Base-by-base conservation (phyloP, 2,113 vertebrate species). In the Lucifuga dentata region DNA sequence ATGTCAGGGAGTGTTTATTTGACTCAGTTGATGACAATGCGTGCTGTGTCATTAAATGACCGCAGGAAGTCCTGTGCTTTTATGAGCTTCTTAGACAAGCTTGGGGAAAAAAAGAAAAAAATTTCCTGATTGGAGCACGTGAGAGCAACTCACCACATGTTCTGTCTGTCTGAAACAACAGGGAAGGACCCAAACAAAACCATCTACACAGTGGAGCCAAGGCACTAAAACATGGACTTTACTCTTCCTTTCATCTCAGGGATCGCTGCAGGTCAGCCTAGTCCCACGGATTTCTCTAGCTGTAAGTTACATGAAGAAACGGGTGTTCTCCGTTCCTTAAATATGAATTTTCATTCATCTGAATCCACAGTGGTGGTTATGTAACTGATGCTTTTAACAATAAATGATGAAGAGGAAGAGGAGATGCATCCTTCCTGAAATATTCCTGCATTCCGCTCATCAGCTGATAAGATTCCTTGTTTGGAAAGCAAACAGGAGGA, bases 11-110 rank as follows among this genome's bases (percentile, higher is more conserved):
- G 78, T 80, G 89, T 88, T 92, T 83, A 84, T 86, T 86, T 87
- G 86, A 90, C 75, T 89, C 83, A 86, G 82, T 61, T 89, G 81
- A 87, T 91, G 89, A 91, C 83, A 87, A 88, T 91, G 77, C 45
- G 59, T 82, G 83, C 80, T 55, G 46, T 89, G 89, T 85, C 84
- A 83, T 91, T 90, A 92, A 88, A 80, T 80, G 89, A 74, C 83
- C 72, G 49, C 84, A 90, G 87, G 88, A 92, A 90, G 89, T 86
- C 84, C 84, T 89, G 76, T 46, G 59, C 79, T 87, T 93, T 92
- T 89, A 91, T 86, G 86, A 89, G 86, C 50, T 83, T 87, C 88
- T 88, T 71, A 81, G 81, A 78, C 57, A 89, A 81, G 80, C 81
- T 78, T 38, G 59, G 74, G 69, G 16, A 52, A 29, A 58, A 41